Conservation (phyloP, 2,113 vertebrate species). For the Sinosuthora webbiana region DNA sequence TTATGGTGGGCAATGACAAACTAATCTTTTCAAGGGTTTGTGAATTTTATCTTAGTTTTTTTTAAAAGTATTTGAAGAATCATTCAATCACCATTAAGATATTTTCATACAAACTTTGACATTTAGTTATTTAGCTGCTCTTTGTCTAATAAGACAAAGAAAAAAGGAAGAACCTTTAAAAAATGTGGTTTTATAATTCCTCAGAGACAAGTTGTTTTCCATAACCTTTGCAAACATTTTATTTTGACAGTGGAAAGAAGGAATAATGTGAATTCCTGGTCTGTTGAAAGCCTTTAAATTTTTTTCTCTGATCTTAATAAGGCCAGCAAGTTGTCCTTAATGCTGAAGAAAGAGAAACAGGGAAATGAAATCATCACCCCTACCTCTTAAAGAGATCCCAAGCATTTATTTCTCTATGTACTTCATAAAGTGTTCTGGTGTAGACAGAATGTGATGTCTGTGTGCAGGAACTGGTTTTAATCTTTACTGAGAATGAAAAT, state of each 20-base stretch:
- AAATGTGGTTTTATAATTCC: background rate
- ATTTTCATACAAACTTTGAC: conserved; percentile 2
- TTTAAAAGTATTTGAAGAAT: background rate
- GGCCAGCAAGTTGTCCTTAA: background rate
- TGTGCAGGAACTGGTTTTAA: background rate
- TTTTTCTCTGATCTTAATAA: background rate
- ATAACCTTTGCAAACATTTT: conserved; percentile 45
- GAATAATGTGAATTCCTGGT: background rate
- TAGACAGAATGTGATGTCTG: background rate
- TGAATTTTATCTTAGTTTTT: background rate
- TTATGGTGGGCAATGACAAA: background rate
- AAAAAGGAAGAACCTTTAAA: conserved; percentile 31
- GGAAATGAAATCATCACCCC: background rate
- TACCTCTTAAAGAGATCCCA: background rate
- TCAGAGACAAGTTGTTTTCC: conserved; percentile 30
- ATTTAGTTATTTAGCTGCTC: conserved; percentile 29
- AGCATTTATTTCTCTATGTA: background rate
- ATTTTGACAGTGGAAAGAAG: conserved; percentile 3
- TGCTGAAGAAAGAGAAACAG: background rate
- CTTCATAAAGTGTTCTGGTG: background rate
- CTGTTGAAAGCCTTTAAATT: background rate
- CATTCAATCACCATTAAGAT: background rate
- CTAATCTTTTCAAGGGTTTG: background rate
- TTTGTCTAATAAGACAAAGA: conserved; percentile 29
- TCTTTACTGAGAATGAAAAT: background rate